These are phyloP conservation scores for Calephelis virginiensis DNA, from an alignment of 1,140 invertebrate genomes.

Conservation along the genomic window DNA sequence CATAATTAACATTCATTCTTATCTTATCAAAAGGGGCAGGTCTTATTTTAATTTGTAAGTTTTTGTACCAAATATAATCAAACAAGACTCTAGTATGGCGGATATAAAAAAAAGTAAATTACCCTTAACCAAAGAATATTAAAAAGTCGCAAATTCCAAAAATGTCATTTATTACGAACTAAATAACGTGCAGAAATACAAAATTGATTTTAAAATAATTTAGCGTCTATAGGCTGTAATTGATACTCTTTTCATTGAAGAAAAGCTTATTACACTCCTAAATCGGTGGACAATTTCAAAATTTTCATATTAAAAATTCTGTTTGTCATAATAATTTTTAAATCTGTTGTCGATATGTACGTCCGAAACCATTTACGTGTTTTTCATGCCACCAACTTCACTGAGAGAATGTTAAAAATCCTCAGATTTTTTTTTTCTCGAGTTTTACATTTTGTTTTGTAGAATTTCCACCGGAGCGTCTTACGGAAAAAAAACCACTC, in stretches of 20 bases:
- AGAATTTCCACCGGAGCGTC: too few species aligned
- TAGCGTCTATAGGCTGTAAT: constrained; percentile 42
- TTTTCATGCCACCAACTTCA: neutral
- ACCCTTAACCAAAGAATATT: too few species aligned
- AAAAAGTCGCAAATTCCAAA: constrained; percentile 10
- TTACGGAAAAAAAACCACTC: too few species aligned
- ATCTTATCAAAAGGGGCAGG: neutral
- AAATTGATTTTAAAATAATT: neutral
- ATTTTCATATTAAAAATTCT: constrained; percentile 64
- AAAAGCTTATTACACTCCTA: constrained; percentile 61
- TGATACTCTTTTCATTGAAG: constrained; percentile 49
- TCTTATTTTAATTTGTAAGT: constrained; percentile 67
- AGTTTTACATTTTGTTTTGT: too few species aligned
- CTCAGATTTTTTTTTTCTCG: too few species aligned
- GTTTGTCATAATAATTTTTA: constrained; percentile 40
- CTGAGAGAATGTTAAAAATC: neutral
- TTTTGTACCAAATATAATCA: constrained; percentile 64
- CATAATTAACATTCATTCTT: neutral
- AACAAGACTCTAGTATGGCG: constrained; percentile 8
- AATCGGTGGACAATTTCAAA: constrained; percentile 48
- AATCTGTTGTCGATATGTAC: constrained; percentile 1
- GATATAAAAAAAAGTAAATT: too few species aligned
- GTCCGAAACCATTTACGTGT: neutral
- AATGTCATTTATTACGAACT: neutral
- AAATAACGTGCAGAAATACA: neutral